Evolutionary conservation across 2,113 vertebrate genomes (phyloP).

Genomic region (Panurus biarmicus): DNA sequence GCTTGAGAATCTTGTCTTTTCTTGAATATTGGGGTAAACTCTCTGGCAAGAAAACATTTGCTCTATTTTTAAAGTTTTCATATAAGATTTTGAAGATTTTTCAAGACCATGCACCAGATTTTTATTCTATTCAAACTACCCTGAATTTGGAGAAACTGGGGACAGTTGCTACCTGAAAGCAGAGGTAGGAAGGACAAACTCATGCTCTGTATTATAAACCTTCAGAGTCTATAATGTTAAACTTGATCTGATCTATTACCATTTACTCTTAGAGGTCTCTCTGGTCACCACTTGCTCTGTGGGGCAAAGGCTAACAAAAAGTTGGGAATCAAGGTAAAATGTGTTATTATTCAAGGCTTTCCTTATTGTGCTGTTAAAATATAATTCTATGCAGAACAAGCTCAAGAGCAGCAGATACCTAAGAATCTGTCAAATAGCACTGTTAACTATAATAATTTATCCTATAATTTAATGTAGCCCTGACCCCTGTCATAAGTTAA

Average conservation of each 20-base stretch:
- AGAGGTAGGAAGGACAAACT: not conserved
- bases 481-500: constrained; percentile 86
- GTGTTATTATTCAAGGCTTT: not conserved
- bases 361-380: not conserved
- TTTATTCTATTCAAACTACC: not conserved
- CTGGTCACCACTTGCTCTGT: not conserved
- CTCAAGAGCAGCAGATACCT: constrained; percentile 52
- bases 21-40: not conserved
- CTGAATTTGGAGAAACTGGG: not conserved
- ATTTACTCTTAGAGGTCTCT: not conserved
- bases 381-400: constrained; percentile 20
- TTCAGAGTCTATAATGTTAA: not conserved
- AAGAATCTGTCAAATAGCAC: constrained; percentile 78
- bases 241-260: not conserved
- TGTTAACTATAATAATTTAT: constrained; percentile 77
- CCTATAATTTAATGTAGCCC: constrained; percentile 83
- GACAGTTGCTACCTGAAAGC: not conserved
- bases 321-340: not conserved
- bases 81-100: not conserved
- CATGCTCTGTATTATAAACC: not conserved
- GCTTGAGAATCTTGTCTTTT: not conserved
- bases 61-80: not conserved
- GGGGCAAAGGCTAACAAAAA: not conserved
- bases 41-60: not conserved
- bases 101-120: not conserved